Evolutionary conservation across 2,888 invertebrate genomes (phyloP).

Genomic region (Mythimna albipuncta): DNA sequence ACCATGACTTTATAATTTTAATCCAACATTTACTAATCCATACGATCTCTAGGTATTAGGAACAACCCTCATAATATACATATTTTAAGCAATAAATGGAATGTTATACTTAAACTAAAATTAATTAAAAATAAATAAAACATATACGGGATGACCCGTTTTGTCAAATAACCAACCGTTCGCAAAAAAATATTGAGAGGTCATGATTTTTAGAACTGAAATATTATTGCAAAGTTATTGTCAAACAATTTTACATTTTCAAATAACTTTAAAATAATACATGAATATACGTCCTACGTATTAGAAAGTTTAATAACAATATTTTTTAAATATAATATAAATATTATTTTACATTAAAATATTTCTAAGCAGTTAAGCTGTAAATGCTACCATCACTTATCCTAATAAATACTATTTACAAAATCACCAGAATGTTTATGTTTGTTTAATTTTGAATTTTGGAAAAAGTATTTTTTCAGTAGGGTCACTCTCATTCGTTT

Average conservation of each 20-base stretch:
- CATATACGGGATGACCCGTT: conserved; percentile 58
- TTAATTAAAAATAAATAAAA: conserved; percentile 77
- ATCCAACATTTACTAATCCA: conserved; percentile 68
- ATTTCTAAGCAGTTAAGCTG: conserved; percentile 87
- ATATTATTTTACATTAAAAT: conserved; percentile 90
- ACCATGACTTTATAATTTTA: conserved; percentile 56
- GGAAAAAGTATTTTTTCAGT: conserved; percentile 39
- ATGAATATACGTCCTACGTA: conserved; percentile 82
- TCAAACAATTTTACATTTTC: conserved; percentile 35
- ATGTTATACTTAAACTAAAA: conserved; percentile 74
- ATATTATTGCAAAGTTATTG: conserved; percentile 58
- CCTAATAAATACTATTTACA: conserved; percentile 90
- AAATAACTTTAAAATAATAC: conserved; percentile 65
- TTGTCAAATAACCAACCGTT: conserved; percentile 59
- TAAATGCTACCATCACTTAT: conserved; percentile 88
- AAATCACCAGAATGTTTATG: conserved; percentile 86
- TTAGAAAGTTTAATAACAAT: conserved; percentile 84
- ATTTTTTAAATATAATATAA: conserved; percentile 89
- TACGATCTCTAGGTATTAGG: conserved; percentile 80
- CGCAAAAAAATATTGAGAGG: conserved; percentile 48
- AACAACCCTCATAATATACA: conserved; percentile 84
- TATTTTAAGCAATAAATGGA: conserved; percentile 76
- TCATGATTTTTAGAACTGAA: conserved; percentile 65
- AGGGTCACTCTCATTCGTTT: conserved; percentile 49
- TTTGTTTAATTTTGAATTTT: conserved; percentile 62